Conservation (phyloP, 2,797 vertebrate species). For the Peromyscus aztecus region DNA sequence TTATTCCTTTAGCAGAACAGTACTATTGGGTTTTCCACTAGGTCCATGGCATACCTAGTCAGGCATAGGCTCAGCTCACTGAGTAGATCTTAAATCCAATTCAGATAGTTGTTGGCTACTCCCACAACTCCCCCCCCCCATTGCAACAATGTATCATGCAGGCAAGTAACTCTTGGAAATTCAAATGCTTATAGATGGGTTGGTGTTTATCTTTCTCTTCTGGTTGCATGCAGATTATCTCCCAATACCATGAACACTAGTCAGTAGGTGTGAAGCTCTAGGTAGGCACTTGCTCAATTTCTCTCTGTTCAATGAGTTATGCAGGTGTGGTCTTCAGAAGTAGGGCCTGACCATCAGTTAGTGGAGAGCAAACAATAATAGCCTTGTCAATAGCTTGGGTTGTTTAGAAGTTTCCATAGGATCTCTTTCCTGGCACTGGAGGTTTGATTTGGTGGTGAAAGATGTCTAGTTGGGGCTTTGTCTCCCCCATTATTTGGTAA, state of each 20-base stretch:
- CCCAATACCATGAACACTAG: background rate
- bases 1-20: too few relatives aligned
- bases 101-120: too few relatives aligned
- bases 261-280: background rate
- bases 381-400: too few relatives aligned
- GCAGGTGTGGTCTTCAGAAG: background rate
- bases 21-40: too few relatives aligned
- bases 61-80: too few relatives aligned
- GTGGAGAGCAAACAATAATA: background rate
- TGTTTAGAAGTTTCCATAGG: background rate
- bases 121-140: too few relatives aligned
- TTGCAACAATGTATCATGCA: background rate
- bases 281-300: background rate
- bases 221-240: background rate
- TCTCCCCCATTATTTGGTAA: background rate
- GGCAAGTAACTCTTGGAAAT: background rate
- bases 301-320: background rate
- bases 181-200: background rate
- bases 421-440: background rate
- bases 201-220: background rate
- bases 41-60: too few relatives aligned
- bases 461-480: background rate
- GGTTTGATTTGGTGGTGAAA: background rate
- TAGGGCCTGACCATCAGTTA: background rate
- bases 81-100: too few relatives aligned